These are phyloP conservation scores for Psittacula cyanocephala DNA, from an alignment of 2,113 vertebrate species.

Conservation along the genomic window DNA sequence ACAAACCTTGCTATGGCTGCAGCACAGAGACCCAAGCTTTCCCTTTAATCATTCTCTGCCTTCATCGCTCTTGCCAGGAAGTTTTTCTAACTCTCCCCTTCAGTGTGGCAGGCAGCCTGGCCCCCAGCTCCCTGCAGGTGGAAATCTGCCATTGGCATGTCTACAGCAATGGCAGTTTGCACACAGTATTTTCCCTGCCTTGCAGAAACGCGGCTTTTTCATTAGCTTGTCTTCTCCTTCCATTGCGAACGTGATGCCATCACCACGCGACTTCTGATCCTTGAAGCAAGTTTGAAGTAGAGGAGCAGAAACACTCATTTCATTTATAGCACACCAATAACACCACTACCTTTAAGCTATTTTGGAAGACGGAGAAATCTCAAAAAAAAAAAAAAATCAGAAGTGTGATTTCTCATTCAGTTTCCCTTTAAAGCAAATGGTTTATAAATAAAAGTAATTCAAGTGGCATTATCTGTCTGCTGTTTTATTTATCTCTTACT, in stretches of 20 bases:
- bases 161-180: too few species aligned
- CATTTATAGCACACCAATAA: background rate
- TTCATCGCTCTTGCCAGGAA: background rate
- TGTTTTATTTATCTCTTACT: background rate
- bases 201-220: background rate
- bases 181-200: too few species aligned
- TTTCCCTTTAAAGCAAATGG: background rate
- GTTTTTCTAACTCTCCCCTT: background rate
- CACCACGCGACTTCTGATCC: background rate
- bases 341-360: background rate
- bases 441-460: background rate
- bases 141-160: rapidly evolving
- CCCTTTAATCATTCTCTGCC: rapidly evolving
- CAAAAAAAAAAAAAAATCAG: background rate
- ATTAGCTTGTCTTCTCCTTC: background rate
- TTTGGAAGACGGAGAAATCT: background rate
- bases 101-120: rapidly evolving
- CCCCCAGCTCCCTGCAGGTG: rapidly evolving
- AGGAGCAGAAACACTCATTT: background rate
- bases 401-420: background rate
- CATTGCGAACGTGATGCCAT: rapidly evolving
- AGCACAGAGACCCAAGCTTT: background rate
- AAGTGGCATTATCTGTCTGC: background rate
- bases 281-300: background rate
- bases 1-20: background rate